These are phyloP conservation scores for Bucco capensis DNA, from an alignment of 2,113 vertebrate species.

Conservation along the genomic window DNA sequence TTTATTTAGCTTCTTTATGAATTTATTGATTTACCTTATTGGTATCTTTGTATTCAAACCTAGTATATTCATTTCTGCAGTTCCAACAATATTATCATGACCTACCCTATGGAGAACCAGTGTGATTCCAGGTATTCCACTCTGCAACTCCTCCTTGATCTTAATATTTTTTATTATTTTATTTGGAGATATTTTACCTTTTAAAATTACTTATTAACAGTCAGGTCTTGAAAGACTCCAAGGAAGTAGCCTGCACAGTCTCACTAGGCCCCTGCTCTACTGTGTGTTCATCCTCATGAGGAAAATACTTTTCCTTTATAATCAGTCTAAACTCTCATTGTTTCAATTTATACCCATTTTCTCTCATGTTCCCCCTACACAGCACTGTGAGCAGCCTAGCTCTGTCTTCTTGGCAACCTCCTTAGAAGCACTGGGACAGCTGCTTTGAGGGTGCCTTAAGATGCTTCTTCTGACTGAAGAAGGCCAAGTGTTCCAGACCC, in stretches of 20 bases:
- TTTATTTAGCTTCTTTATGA: neutral
- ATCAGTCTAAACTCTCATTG: neutral
- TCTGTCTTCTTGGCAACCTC: neutral
- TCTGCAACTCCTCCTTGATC: rapidly evolving
- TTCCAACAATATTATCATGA: neutral
- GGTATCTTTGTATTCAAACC: neutral
- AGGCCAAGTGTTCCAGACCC: neutral
- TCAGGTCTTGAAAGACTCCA: neutral
- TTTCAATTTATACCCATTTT: neutral
- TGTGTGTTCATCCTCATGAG: neutral
- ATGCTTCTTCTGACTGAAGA: neutral
- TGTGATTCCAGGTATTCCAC: neutral
- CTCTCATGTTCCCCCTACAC: neutral
- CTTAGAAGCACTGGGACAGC: neutral
- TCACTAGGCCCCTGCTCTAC: neutral
- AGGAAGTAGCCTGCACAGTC: neutral
- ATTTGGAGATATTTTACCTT: neutral
- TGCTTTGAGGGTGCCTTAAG: neutral
- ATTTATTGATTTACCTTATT: neutral
- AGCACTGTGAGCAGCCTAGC: neutral
- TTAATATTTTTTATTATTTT: neutral
- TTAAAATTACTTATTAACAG: neutral
- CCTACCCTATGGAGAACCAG: neutral
- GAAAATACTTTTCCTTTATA: neutral
- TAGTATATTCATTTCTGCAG: neutral